Evolutionary conservation across 2,888 invertebrate genomes (phyloP).

Genomic region (Tetranychus truncatus): DNA sequence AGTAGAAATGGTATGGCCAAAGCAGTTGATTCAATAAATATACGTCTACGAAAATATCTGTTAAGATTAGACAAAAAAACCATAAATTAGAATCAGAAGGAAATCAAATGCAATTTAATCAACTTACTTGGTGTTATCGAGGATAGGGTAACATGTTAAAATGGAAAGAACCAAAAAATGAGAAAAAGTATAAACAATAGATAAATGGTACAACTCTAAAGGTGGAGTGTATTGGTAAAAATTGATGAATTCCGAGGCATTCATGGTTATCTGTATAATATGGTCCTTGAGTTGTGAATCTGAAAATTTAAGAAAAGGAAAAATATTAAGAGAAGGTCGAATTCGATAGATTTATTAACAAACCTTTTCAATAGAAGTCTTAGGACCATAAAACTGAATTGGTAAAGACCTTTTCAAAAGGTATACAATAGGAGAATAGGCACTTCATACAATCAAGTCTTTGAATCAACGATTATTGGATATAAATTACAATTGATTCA

Average conservation of each 20-base stretch:
- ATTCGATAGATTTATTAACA: neutral
- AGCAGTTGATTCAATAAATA: conserved; percentile 5
- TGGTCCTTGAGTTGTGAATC: neutral
- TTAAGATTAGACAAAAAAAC: neutral
- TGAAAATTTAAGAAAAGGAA: neutral
- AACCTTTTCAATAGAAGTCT: neutral
- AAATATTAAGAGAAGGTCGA: neutral
- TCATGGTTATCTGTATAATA: neutral
- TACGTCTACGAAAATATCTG: neutral
- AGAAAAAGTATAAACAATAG: neutral
- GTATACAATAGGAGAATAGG: neutral
- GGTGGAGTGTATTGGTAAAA: neutral
- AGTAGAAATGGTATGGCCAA: conserved; percentile 15
- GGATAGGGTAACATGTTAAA: neutral
- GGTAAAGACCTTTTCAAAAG: neutral
- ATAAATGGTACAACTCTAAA: neutral
- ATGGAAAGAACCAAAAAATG: neutral
- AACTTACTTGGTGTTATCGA: neutral
- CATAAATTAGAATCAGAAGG: neutral
- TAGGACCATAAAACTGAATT: neutral
- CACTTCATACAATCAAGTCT: neutral
- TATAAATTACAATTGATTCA: too few relatives aligned
- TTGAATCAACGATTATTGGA: neutral
- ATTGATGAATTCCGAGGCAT: neutral
- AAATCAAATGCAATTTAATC: neutral